Conservation (phyloP, 2,113 vertebrate genomes). For the Colistium nudipinnis region DNA sequence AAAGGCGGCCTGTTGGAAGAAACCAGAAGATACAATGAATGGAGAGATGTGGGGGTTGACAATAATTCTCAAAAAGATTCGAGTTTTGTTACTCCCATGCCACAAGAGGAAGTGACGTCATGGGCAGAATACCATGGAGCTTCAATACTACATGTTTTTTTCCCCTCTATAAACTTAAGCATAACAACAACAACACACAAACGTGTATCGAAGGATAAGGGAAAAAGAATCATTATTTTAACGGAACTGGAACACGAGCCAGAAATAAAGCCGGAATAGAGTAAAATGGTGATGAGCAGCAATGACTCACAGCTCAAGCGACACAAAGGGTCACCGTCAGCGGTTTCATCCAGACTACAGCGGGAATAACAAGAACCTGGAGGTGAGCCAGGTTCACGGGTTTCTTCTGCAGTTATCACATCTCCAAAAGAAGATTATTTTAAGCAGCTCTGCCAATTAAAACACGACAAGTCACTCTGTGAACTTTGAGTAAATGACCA, state of each 20-base stretch:
- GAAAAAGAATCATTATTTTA: conserved; percentile 1
- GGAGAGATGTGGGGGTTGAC: background rate
- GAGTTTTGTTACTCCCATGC: background rate
- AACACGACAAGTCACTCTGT: no score
- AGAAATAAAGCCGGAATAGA: background rate
- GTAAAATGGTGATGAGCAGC: background rate
- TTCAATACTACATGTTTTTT: conserved; percentile 15
- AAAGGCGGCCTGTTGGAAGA: conserved; percentile 77
- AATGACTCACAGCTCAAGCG: conserved; percentile 16
- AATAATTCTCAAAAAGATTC: conserved; percentile 3
- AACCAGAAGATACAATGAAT: conserved; percentile 23
- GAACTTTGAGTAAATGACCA: background rate
- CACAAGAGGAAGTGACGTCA: conserved; percentile 64
- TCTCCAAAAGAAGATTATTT: accelerated
- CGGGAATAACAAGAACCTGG: background rate
- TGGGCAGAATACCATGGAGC: background rate
- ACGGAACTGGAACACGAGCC: conserved; percentile 1
- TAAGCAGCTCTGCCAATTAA: background rate
- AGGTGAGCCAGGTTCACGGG: background rate
- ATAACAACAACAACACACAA: background rate
- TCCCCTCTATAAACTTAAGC: background rate
- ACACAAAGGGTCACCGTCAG: conserved; percentile 19
- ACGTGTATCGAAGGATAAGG: background rate
- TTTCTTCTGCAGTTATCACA: background rate
- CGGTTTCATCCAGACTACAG: conserved; percentile 15